Conservation (phyloP, 2,113 vertebrate species). For the Rattus norvegicus region DNA sequence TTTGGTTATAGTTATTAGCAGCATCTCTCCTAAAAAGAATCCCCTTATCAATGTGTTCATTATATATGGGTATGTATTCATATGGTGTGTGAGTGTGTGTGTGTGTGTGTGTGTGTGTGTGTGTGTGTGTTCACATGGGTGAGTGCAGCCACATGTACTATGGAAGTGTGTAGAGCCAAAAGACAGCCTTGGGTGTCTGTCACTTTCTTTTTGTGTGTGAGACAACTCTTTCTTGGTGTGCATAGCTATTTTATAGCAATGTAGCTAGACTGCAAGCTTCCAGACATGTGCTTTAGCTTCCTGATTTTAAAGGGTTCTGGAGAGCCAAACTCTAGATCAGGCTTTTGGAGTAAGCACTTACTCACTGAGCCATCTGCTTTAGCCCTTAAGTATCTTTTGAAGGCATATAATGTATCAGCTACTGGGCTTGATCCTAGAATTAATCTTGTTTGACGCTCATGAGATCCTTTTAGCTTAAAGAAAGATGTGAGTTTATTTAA, state of each 20-base stretch:
- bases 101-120: background rate
- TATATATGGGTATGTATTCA: background rate
- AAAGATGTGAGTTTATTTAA: background rate
- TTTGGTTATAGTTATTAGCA: background rate
- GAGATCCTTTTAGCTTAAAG: background rate
- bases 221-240: background rate
- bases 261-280: background rate
- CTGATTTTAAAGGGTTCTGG: background rate
- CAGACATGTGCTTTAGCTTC: background rate
- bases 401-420: background rate
- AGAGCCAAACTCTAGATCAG: background rate
- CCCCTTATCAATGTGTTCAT: background rate
- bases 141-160: background rate
- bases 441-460: background rate
- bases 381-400: background rate
- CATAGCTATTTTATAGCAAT: background rate
- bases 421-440: background rate
- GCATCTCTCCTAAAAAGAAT: background rate
- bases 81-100: background rate
- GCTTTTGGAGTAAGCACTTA: background rate
- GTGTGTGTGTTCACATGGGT: no score
- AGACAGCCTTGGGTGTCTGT: background rate
- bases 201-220: background rate
- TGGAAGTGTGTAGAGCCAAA: background rate
- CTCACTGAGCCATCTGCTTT: background rate